A percentile compares a stretch with the other conserved stretches of the same genome.
phyloP scores from a whole-genome alignment of 2,888 invertebrate species.

The Macroteleia sp. region DNA sequence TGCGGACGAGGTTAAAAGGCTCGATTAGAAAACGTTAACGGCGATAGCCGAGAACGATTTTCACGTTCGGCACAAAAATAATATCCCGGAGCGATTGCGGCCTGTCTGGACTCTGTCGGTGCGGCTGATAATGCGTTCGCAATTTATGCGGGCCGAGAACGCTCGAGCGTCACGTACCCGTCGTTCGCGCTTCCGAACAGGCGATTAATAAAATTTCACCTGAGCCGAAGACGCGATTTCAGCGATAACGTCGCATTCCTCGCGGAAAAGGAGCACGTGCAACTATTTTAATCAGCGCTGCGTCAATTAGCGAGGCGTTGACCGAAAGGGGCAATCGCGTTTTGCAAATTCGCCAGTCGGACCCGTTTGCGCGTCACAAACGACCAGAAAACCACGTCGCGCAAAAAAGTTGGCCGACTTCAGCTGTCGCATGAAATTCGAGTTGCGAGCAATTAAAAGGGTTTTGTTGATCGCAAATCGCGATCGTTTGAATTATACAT shows the following conservation, averaged over 20 bases:
- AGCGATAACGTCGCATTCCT: slow-evolving; percentile 41
- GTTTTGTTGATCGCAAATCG: no score
- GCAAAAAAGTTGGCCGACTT: no score
- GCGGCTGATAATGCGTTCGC: slow-evolving; percentile 41
- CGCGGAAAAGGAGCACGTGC: slow-evolving; percentile 30
- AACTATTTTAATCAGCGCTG: slow-evolving; percentile 44
- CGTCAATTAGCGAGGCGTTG: slow-evolving; percentile 30
- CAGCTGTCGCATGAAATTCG: no score
- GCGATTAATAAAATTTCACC: slow-evolving; percentile 49
- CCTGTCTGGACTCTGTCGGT: no score
- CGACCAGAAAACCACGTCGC: no score
- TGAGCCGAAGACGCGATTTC: slow-evolving; percentile 38
- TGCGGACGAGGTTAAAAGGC: slow-evolving; percentile 58
- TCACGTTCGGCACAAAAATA: slow-evolving; percentile 49
- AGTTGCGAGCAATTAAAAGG: no score
- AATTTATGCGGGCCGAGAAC: slow-evolving; percentile 34
- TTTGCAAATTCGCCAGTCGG: no score
- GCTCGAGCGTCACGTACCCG: slow-evolving; percentile 36
- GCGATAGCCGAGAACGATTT: slow-evolving; percentile 47
- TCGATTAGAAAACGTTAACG: slow-evolving; percentile 60
- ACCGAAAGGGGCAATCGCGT: no score
- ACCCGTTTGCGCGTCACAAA: no score
- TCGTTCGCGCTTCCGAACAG: slow-evolving; percentile 31
- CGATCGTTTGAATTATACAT: no score
- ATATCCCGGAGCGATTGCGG: no score